Conservation (phyloP, 2,113 vertebrate species). For the Dendropsophus ebraccatus region DNA sequence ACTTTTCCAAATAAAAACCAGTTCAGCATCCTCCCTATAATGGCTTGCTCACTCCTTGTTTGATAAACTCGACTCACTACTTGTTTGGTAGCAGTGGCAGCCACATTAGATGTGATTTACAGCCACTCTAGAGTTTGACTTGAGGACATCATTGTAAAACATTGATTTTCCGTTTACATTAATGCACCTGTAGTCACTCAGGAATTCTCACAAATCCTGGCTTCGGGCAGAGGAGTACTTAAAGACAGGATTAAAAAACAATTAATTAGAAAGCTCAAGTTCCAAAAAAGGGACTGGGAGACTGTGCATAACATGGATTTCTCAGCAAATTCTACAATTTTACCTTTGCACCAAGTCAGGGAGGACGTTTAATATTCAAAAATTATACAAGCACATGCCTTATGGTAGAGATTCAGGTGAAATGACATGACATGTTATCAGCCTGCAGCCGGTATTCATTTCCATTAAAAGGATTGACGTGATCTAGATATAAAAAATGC, state of each 20-base stretch:
- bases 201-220: constrained; percentile 36
- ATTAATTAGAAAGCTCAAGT: constrained; percentile 30
- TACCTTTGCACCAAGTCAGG: not conserved
- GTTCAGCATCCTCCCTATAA: not conserved
- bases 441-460: not conserved
- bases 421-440: not conserved
- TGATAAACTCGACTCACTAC: not conserved
- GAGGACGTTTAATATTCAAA: not conserved
- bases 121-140: constrained; percentile 16
- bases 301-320: constrained; percentile 1
- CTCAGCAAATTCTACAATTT: not conserved
- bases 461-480: not conserved
- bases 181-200: constrained; percentile 27
- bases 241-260: constrained; percentile 33
- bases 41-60: not conserved
- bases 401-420: not conserved
- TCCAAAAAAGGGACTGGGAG: not conserved
- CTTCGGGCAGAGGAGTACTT: constrained; percentile 22
- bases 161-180: constrained; percentile 26
- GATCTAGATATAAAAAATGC: not conserved
- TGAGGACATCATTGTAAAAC: constrained; percentile 32
- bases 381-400: not conserved
- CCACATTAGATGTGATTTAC: constrained; percentile 15
- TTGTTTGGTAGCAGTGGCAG: not conserved
- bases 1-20: not conserved